These are phyloP conservation scores for Poeciliopsis turrubarensis DNA, from an alignment of 2,113 vertebrate genomes.

Conservation along the genomic window DNA sequence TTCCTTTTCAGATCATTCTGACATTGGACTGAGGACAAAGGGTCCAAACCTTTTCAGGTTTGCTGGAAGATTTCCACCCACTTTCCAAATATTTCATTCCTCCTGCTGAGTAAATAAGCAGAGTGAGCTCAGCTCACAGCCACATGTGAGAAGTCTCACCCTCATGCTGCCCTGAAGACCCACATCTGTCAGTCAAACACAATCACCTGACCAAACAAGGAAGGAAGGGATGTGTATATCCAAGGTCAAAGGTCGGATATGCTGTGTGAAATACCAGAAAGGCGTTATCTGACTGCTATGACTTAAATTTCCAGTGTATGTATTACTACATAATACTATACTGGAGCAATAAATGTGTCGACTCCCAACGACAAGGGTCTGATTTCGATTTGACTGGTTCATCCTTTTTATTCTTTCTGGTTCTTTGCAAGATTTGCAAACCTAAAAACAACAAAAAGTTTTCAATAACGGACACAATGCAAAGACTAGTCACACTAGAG, in stretches of 20 bases:
- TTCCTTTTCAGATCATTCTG: background rate
- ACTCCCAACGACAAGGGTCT: background rate
- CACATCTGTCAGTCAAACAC: slow-evolving; percentile 75
- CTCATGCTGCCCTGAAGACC: slow-evolving; percentile 44
- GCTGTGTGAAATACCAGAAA: background rate
- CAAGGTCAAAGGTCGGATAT: slow-evolving; percentile 5
- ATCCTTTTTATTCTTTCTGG: background rate
- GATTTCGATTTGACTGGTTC: background rate
- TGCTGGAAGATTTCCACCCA: slow-evolving; percentile 38
- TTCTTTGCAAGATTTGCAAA: background rate
- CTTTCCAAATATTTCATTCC: slow-evolving; percentile 55
- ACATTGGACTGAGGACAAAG: slow-evolving; percentile 17
- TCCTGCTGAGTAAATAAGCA: slow-evolving; percentile 46
- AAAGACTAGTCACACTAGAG: background rate
- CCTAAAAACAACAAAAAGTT: background rate
- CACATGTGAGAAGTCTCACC: slow-evolving; percentile 73
- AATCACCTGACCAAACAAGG: slow-evolving; percentile 79
- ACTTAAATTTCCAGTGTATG: background rate
- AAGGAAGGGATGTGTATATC: background rate
- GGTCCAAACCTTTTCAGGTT: slow-evolving; percentile 20
- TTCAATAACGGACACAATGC: background rate
- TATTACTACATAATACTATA: background rate
- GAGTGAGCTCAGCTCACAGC: slow-evolving; percentile 54
- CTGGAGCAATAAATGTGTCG: background rate
- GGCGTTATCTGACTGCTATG: background rate